Conservation (phyloP, 1,140 invertebrate genomes). For the Macrobrachium rosenbergii region DNA sequence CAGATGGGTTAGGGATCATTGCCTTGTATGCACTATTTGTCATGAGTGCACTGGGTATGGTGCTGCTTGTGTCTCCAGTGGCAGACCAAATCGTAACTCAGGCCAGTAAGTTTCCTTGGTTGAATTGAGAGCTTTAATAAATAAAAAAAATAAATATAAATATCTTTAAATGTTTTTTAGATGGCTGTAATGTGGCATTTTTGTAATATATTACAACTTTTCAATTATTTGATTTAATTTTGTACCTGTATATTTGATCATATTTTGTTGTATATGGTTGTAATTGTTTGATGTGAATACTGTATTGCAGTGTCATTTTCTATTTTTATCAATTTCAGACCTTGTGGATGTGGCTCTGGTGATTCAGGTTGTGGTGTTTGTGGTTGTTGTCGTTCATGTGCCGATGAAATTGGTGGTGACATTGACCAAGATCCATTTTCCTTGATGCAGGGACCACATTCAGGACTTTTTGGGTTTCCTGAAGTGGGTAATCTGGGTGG, state of each 20-base stretch:
- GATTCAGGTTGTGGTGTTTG: conserved; percentile 94
- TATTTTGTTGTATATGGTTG: background rate
- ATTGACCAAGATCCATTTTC: conserved; percentile 67
- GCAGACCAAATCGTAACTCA: conserved; percentile 84
- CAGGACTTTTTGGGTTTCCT: conserved; percentile 49
- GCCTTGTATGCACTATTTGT: conserved; percentile 92
- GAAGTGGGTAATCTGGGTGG: conserved; percentile 55
- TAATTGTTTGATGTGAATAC: background rate
- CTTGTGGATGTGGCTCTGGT: conserved; percentile 95
- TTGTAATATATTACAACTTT: too few species aligned
- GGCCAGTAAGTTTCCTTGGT: conserved; percentile 79
- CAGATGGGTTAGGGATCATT: conserved; percentile 85
- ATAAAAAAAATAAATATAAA: background rate
- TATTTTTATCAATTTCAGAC: conserved; percentile 74
- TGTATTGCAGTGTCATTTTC: background rate
- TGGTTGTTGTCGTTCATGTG: conserved; percentile 91
- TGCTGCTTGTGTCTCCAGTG: conserved; percentile 84
- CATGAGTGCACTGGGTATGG: conserved; percentile 95
- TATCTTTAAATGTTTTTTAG: background rate
- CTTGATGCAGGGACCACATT: conserved; percentile 56
- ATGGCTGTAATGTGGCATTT: too few species aligned
- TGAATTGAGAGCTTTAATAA: conserved; percentile 52
- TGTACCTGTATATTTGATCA: background rate
- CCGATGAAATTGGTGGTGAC: conserved; percentile 78
- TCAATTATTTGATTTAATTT: too few species aligned